These are phyloP conservation scores for Sorex maritimensis DNA, from an alignment of 2,797 vertebrate genomes.

Conservation along the genomic window DNA sequence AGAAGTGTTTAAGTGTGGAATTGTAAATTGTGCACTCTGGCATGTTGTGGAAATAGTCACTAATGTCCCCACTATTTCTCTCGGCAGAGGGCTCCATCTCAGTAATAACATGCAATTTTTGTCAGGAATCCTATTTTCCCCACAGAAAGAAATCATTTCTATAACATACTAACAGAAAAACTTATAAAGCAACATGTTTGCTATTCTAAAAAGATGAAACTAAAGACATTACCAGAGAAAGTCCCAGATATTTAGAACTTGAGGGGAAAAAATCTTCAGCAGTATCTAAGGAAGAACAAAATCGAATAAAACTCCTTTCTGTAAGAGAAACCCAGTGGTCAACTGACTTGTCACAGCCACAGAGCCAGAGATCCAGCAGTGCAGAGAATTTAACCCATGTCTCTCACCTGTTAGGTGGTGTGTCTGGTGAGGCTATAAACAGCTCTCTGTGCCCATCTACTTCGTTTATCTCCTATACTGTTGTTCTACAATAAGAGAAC, in stretches of 20 bases:
- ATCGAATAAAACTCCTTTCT: neutral
- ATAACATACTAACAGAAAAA: neutral
- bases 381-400: neutral
- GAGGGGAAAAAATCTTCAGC: neutral
- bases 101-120: neutral
- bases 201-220: neutral
- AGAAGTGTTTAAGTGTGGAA: neutral
- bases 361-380: neutral
- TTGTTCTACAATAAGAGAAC: neutral
- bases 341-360: neutral
- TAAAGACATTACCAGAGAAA: neutral
- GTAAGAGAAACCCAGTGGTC: neutral
- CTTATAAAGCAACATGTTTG: neutral
- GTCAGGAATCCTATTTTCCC: neutral
- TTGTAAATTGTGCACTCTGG: neutral
- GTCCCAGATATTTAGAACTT: constrained; percentile 6
- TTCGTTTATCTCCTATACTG: neutral
- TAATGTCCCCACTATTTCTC: neutral
- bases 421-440: neutral
- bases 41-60: neutral
- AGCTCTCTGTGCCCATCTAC: neutral
- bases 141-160: neutral
- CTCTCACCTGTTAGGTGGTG: neutral
- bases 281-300: too few species aligned
- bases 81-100: fast-evolving